Conservation (phyloP, 2,888 invertebrate genomes). For the Gymnosoma rotundatum region DNA sequence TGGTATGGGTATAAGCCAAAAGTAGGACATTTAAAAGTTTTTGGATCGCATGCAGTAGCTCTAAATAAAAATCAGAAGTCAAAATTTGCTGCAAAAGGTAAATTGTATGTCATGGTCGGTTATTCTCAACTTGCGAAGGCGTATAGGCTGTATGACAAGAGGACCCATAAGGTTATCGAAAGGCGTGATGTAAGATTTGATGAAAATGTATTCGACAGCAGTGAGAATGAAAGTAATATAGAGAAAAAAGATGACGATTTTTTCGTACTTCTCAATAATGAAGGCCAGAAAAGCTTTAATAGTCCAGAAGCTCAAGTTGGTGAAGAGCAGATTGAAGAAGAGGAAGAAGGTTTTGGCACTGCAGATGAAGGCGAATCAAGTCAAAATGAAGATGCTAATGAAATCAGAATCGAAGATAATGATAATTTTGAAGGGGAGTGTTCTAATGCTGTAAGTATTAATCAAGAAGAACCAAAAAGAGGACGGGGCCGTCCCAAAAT, state of each 20-base stretch:
- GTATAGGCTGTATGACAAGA: too few species aligned
- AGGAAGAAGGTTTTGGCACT: neutral
- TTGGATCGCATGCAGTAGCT: neutral
- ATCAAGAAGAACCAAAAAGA: neutral
- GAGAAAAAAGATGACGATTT: too few species aligned
- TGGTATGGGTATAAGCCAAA: conserved; percentile 57
- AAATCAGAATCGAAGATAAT: neutral
- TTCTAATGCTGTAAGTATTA: neutral
- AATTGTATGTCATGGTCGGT: too few species aligned
- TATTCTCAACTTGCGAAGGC: too few species aligned
- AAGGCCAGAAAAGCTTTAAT: neutral
- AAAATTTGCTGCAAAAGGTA: neutral
- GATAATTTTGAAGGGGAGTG: neutral
- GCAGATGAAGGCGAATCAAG: neutral
- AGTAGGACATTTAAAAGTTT: conserved; percentile 50
- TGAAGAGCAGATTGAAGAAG: too few species aligned
- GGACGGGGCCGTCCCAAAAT: too few species aligned
- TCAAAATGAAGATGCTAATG: neutral
- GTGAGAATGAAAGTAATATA: too few species aligned
- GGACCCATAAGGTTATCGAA: too few species aligned
- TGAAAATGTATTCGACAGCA: too few species aligned
- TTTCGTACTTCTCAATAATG: neutral
- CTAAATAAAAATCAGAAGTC: neutral
- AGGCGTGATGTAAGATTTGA: too few species aligned
- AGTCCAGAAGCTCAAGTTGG: neutral